Percentiles rank a stretch among this genome's conserved stretches.
Conservation (phyloP, 2,888 invertebrate genomes). For the Sinodicranocentrus sp. region DNA sequence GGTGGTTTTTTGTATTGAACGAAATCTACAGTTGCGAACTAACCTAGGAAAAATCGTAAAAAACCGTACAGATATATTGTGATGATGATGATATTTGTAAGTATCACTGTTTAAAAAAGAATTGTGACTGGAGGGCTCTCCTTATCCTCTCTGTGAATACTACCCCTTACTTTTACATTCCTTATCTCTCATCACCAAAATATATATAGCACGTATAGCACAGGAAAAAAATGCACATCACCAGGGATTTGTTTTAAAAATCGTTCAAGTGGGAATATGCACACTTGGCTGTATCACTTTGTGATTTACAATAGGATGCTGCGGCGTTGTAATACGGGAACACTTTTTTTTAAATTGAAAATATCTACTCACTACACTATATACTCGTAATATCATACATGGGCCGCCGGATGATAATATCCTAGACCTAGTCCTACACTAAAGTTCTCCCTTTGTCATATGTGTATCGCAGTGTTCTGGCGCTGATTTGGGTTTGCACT, state of each 20-base stretch:
- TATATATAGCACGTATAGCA: constrained; percentile 44
- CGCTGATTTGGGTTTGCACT: constrained; percentile 74
- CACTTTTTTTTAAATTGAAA: constrained; percentile 13
- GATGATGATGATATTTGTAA: too few relatives aligned
- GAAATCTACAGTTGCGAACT: too few relatives aligned
- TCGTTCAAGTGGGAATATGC: too few relatives aligned
- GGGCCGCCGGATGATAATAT: constrained; percentile 50
- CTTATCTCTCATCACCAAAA: constrained; percentile 16
- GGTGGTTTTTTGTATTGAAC: too few relatives aligned
- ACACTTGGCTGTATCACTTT: constrained; percentile 16
- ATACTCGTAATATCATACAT: constrained; percentile 64
- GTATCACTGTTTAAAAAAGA: background rate
- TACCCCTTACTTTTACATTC: background rate
- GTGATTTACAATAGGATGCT: constrained; percentile 19
- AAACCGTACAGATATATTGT: too few relatives aligned
- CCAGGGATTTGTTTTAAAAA: background rate
- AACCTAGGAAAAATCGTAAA: too few relatives aligned
- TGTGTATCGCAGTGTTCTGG: constrained; percentile 85
- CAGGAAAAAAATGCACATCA: constrained; percentile 20
- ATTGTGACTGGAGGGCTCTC: constrained; percentile 45
- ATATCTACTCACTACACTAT: constrained; percentile 52
- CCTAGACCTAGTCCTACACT: constrained; percentile 62
- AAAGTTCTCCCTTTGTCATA: constrained; percentile 80
- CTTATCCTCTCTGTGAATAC: constrained; percentile 27
- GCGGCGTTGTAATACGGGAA: background rate